Evolutionary conservation across 2,888 invertebrate species (phyloP).

Genomic region (Trachelus stipa): DNA sequence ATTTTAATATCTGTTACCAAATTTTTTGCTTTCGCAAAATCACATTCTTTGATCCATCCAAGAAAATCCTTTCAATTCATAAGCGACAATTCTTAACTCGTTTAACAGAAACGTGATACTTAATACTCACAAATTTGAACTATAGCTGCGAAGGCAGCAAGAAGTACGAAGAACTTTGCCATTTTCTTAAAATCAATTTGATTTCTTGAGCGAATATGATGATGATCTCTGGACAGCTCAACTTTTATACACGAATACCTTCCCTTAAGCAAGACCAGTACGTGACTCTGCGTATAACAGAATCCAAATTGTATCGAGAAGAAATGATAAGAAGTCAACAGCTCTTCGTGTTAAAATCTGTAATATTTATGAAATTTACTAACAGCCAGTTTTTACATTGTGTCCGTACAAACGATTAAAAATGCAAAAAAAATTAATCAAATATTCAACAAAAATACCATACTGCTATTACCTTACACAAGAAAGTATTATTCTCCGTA

Average conservation of each 20-base stretch:
- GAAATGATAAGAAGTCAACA: background rate
- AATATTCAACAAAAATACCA: background rate
- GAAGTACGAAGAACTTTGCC: background rate
- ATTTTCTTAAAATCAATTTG: background rate
- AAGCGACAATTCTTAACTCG: background rate
- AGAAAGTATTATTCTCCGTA: background rate
- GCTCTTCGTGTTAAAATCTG: background rate
- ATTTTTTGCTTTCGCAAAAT: background rate
- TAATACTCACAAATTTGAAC: background rate
- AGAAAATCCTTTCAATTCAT: background rate
- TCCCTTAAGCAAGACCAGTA: background rate
- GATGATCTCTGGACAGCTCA: background rate
- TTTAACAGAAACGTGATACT: background rate
- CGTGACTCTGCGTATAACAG: background rate
- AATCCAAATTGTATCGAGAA: background rate
- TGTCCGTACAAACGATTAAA: background rate
- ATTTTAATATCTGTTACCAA: background rate
- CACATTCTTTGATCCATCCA: background rate
- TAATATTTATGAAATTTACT: background rate
- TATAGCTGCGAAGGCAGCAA: background rate
- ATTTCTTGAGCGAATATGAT: background rate
- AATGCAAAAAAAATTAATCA: background rate
- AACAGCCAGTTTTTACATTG: background rate
- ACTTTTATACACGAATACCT: background rate
- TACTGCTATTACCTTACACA: background rate